Conservation (phyloP, 2,797 vertebrate genomes). For the Girardinus metallicus region DNA sequence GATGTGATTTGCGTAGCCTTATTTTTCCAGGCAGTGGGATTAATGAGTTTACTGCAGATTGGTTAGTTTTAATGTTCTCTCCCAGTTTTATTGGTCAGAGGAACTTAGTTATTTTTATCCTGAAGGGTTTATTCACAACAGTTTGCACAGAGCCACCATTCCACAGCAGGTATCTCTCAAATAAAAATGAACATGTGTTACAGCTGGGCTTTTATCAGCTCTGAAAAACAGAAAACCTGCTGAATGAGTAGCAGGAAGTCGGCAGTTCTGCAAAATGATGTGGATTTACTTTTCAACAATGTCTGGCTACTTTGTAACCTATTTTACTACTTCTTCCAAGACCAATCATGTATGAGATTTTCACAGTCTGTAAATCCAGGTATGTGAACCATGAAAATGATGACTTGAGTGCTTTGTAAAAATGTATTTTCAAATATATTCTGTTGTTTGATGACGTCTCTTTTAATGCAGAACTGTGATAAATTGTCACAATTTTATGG, state of each 20-base stretch:
- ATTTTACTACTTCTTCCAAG: conserved; percentile 59
- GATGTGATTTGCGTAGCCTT: conserved; percentile 37
- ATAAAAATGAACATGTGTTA: conserved; percentile 4
- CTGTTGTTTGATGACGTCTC: conserved; percentile 28
- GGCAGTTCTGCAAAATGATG: conserved; percentile 29
- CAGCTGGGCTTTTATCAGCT: conserved; percentile 34
- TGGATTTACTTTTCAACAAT: conserved; percentile 36
- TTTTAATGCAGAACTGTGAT: conserved; percentile 17
- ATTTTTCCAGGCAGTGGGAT: conserved; percentile 39
- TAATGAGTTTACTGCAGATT: conserved; percentile 34
- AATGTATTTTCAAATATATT: conserved; percentile 67
- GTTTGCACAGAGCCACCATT: conserved; percentile 16
- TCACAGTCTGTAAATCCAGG: conserved; percentile 54
- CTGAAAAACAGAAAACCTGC: conserved; percentile 13
- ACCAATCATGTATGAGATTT: conserved; percentile 75
- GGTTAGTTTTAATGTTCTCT: conserved; percentile 58
- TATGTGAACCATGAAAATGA: conserved; percentile 43
- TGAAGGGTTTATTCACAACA: conserved; percentile 43
- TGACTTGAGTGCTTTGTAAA: conserved; percentile 60
- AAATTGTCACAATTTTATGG: conserved; percentile 21
- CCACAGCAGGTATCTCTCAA: conserved; percentile 32
- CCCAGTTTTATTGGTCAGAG: conserved; percentile 78
- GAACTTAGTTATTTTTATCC: conserved; percentile 66
- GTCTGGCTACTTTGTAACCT: conserved; percentile 45
- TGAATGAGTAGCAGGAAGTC: conserved; percentile 2